phyloP scores from a whole-genome alignment of 2,888 invertebrate species.

The Eilema sororculum region DNA sequence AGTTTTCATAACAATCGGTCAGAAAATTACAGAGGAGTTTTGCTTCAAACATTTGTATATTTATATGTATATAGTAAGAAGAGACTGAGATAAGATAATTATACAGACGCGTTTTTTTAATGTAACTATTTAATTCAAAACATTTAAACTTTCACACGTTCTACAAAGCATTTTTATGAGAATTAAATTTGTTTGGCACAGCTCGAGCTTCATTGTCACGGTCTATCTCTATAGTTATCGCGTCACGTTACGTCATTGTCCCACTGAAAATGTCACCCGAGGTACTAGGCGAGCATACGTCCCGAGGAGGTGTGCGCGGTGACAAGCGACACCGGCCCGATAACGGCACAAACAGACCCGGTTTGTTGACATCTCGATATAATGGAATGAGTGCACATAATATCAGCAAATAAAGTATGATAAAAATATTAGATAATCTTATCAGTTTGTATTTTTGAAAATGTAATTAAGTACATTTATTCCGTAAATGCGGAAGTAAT shows the following conservation, averaged over 20 bases:
- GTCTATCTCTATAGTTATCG: constrained; percentile 42
- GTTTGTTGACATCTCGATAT: not conserved
- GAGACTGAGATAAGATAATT: too few relatives aligned
- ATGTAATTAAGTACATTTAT: too few relatives aligned
- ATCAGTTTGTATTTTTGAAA: not conserved
- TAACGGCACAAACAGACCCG: not conserved
- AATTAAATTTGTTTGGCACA: not conserved
- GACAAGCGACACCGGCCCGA: constrained; percentile 32
- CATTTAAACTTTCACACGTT: not conserved
- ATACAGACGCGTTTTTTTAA: too few relatives aligned
- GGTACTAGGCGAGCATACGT: constrained; percentile 67
- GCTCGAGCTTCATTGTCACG: constrained; percentile 15
- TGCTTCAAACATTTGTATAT: too few relatives aligned
- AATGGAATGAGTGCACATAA: not conserved
- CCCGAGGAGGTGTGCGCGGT: constrained; percentile 29
- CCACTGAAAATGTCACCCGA: constrained; percentile 69
- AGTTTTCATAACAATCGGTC: too few relatives aligned
- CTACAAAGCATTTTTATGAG: not conserved
- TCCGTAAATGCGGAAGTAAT: too few relatives aligned
- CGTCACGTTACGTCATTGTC: constrained; percentile 53
- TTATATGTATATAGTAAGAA: too few relatives aligned
- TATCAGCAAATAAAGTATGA: not conserved
- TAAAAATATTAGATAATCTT: not conserved
- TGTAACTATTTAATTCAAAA: not conserved
- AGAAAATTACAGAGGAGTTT: too few relatives aligned